Conservation (phyloP, 2,797 vertebrate genomes). For the Propithecus deckenii region DNA sequence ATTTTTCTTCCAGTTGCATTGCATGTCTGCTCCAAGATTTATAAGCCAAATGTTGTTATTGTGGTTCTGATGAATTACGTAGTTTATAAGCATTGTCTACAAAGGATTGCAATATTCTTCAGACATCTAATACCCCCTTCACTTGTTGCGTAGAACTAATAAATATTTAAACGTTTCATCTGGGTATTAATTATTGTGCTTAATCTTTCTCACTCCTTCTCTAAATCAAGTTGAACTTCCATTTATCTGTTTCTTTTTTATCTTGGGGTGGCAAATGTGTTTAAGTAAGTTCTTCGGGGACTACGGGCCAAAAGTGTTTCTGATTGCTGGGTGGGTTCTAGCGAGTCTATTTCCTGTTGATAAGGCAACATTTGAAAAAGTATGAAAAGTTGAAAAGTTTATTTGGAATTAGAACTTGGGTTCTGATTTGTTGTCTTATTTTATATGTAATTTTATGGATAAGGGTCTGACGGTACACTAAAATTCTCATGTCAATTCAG, state of each 20-base stretch:
- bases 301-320: neutral
- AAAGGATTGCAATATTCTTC: neutral
- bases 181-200: neutral
- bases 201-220: neutral
- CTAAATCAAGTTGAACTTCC: neutral
- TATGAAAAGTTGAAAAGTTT: neutral
- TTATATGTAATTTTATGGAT: neutral
- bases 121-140: neutral
- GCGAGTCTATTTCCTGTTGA: neutral
- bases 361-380: neutral
- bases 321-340: neutral
- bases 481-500: neutral
- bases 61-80: neutral
- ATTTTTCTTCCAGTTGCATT: neutral
- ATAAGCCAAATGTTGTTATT: neutral
- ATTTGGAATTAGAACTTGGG: neutral
- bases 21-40: neutral
- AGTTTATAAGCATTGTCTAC: neutral
- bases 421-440: neutral
- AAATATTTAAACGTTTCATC: neutral
- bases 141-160: neutral
- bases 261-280: neutral
- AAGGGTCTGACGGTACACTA: neutral
- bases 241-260: neutral
- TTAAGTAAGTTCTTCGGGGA: neutral